Evolutionary conservation across 1,140 invertebrate genomes (phyloP).

Genomic region (Leptinotarsa defecta): DNA sequence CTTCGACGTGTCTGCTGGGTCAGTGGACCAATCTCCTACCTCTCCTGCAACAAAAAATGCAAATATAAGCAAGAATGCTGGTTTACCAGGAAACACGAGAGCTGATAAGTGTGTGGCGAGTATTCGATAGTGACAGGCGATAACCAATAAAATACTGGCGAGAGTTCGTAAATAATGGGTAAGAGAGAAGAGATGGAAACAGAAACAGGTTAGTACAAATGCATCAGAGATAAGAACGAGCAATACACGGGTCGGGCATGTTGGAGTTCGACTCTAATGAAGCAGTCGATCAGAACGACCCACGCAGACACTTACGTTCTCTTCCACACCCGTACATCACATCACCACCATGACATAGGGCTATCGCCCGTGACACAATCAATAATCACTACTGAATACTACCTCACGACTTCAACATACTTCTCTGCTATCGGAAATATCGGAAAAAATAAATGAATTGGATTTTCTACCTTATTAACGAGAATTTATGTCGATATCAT

Average conservation of each 20-base stretch:
- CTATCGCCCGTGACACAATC: constrained; percentile 32
- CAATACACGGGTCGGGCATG: constrained; percentile 51
- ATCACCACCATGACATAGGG: constrained; percentile 36
- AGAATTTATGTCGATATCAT: too few relatives aligned
- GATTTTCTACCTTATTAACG: too few relatives aligned
- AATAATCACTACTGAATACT: background rate
- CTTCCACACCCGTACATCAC: constrained; percentile 42
- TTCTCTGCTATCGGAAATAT: too few relatives aligned
- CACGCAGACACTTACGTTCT: constrained; percentile 37
- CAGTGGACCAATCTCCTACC: constrained; percentile 65
- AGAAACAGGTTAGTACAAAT: constrained; percentile 52
- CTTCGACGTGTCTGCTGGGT: constrained; percentile 57
- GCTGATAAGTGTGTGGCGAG: constrained; percentile 39
- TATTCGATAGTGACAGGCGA: constrained; percentile 44
- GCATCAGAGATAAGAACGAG: constrained; percentile 50
- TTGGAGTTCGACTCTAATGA: constrained; percentile 49
- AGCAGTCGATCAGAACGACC: constrained; percentile 52
- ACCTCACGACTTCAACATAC: background rate
- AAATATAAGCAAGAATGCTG: constrained; percentile 15
- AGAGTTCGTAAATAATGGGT: constrained; percentile 38
- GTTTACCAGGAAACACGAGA: constrained; percentile 40
- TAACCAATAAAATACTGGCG: constrained; percentile 47
- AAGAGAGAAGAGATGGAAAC: constrained; percentile 36
- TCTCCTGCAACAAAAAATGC: constrained; percentile 56
- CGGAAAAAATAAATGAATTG: too few relatives aligned